Evolutionary conservation across 2,888 invertebrate genomes (phyloP).

Genomic region (Uropetala carovei): DNA sequence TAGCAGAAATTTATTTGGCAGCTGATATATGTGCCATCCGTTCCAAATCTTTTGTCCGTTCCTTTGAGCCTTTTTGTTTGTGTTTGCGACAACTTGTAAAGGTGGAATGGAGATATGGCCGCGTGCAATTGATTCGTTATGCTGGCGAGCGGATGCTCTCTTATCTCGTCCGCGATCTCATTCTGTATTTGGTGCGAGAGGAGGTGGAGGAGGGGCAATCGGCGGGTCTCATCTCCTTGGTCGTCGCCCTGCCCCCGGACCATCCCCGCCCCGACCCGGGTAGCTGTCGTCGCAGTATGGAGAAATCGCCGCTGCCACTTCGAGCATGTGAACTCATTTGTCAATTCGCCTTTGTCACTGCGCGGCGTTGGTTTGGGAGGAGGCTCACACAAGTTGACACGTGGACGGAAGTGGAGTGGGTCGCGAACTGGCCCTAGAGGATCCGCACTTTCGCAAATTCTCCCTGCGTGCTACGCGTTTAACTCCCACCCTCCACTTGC

Average conservation of each 20-base stretch:
- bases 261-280: background rate
- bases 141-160: slow-evolving; percentile 22
- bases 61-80: slow-evolving; percentile 25
- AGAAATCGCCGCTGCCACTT: slow-evolving; percentile 51
- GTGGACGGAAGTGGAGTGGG: background rate
- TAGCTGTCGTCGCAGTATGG: background rate
- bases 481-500: background rate
- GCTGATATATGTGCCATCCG: background rate
- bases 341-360: slow-evolving; percentile 36
- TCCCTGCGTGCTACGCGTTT: background rate
- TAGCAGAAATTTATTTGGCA: background rate
- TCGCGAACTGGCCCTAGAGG: too few species aligned
- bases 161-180: slow-evolving; percentile 35
- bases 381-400: background rate
- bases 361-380: background rate
- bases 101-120: slow-evolving; percentile 29
- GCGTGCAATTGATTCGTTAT: slow-evolving; percentile 56
- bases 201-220: background rate
- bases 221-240: background rate
- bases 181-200: slow-evolving; percentile 22
- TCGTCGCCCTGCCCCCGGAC: background rate
- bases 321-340: slow-evolving; percentile 42
- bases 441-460: background rate
- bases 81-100: slow-evolving; percentile 23
- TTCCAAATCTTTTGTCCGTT: slow-evolving; percentile 18